Evolutionary conservation across 2,113 vertebrate genomes (phyloP), one percentile per base, ranked within the genome.

Genomic region (Rhinoderma darwinii): DNA sequence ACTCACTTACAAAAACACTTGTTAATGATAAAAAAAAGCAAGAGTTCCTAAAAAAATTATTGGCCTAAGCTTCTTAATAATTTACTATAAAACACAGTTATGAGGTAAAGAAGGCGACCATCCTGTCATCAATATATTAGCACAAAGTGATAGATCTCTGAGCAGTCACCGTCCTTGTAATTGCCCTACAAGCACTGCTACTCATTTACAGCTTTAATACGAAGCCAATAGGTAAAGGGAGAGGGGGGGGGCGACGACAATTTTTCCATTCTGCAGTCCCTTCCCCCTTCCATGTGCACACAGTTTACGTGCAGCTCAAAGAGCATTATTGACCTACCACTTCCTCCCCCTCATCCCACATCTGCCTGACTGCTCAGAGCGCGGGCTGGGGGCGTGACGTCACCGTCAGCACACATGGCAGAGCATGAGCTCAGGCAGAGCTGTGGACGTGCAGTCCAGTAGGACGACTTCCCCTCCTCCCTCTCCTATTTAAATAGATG

Each of bases 221-320:
- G 14, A 76, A 41, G 50, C 66, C 27, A 51, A 73, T 39, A 76
- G 72, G 59, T 59, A 66, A 25, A 35, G 11, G 30, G 50, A 17
- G 14, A 7, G 17, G 75, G 5, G 4, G 54, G 37, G 1, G 70
- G 25, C 39, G 9, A 18, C 17, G 47, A 18, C 72, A 56, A 17
- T 86, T 54, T 50, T 22, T n/a, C 43, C 43, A 8, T 39, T 35
- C 15, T 50, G 41, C n/a, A 17, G 43, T 20, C 77, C 85, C 66
- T 63, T 84, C 78, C 78, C 78, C 78, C 84, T 39, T 20, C 32
- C 61, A 80, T 73, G 84, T 81, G 75, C 75, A 86, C 63, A 56
- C 85, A 82, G 85, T 73, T 73, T 81, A 86, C 85, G 77, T 86
- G 85, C 77, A 81, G 85, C 85, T 86, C 85, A 86, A 59, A 86